A percentile compares a stretch with the other conserved stretches of the same genome.
These are phyloP conservation scores for Trachythela sp. DNA, from an alignment of 64 coral and sea anemone species.

Conservation along the genomic window DNA sequence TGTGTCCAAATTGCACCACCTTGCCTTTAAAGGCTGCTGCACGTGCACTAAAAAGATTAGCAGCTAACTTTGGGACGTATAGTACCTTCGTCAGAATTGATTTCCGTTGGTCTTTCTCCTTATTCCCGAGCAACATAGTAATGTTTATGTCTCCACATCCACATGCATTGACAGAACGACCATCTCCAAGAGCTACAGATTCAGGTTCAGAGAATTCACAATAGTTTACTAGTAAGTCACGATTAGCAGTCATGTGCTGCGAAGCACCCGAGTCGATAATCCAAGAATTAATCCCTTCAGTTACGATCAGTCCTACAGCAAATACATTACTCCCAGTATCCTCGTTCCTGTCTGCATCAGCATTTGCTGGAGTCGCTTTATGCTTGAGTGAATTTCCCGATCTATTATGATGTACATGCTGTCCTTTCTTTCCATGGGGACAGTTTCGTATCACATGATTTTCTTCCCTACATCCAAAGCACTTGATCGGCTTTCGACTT, in stretches of 20 bases:
- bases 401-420: neutral
- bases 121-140: neutral
- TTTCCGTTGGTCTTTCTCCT: neutral
- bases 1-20: neutral
- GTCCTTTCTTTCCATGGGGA: neutral
- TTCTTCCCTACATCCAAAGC: slow-evolving; percentile 19
- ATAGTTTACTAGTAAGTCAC: neutral
- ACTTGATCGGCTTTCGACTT: neutral
- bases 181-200: slow-evolving; percentile 9
- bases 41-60: neutral
- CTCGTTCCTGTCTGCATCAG: neutral
- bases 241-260: slow-evolving; percentile 16
- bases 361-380: neutral
- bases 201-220: neutral
- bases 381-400: neutral
- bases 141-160: neutral
- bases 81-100: neutral
- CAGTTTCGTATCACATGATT: slow-evolving; percentile 9
- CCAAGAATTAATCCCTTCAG: neutral
- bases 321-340: neutral
- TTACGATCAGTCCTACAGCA: neutral
- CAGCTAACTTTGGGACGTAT: neutral
- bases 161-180: neutral
- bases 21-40: neutral
- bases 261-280: slow-evolving; percentile 9